Percentiles rank a stretch among this genome's conserved stretches.
These are phyloP conservation scores for Oenanthe oenanthe DNA, from an alignment of 2,113 vertebrate species.

Conservation along the genomic window DNA sequence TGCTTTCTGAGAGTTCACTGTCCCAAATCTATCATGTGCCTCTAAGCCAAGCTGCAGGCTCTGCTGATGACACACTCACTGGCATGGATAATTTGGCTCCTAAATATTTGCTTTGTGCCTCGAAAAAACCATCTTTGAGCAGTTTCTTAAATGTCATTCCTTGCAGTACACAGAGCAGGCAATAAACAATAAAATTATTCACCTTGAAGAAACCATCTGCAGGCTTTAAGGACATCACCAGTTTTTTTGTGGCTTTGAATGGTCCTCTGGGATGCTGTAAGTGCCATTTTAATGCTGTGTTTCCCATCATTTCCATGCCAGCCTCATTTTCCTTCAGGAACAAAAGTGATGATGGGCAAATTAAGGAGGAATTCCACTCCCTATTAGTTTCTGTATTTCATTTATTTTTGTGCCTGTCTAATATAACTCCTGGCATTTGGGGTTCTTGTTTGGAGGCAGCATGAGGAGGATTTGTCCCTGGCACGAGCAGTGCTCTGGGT, in stretches of 20 bases:
- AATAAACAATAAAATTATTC: conserved; percentile 68
- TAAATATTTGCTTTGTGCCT: conserved; percentile 53
- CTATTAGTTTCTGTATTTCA: background rate
- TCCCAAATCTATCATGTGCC: background rate
- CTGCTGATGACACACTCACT: conserved; percentile 25
- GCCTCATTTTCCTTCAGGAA: background rate
- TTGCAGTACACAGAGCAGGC: background rate
- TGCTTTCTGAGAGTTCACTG: background rate
- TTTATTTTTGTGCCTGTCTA: background rate
- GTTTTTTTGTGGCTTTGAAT: conserved; percentile 9
- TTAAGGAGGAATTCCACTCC: conserved; percentile 4
- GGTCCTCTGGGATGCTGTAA: conserved; percentile 20
- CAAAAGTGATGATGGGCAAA: background rate
- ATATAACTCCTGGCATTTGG: rapidly evolving
- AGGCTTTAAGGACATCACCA: conserved; percentile 42
- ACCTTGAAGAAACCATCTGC: conserved; percentile 71
- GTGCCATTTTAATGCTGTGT: conserved; percentile 10
- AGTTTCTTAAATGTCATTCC: conserved; percentile 40
- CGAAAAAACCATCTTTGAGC: conserved; percentile 14
- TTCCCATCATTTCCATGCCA: background rate
- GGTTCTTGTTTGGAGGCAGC: background rate
- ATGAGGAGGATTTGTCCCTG: background rate
- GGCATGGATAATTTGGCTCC: conserved; percentile 40
- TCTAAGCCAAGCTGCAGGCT: background rate
- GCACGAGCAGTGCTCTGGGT: rapidly evolving